These are phyloP conservation scores for Acanthosepion pharaonis DNA, from an alignment of 2,888 invertebrate species.

Conservation along the genomic window DNA sequence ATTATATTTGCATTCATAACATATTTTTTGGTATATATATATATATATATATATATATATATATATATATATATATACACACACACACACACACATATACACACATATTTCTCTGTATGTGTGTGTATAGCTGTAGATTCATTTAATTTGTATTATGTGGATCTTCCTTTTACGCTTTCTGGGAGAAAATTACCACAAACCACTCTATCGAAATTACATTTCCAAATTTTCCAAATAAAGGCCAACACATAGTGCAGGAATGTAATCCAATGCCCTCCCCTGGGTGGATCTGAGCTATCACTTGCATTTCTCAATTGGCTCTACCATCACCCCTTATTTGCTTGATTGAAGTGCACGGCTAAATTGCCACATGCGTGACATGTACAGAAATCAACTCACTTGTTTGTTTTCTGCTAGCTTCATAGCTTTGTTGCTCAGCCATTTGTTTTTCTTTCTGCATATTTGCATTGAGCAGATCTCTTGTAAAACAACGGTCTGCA, in stretches of 20 bases:
- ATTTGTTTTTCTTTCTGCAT: neutral
- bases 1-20: too few species aligned
- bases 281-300: neutral
- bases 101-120: neutral
- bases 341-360: neutral
- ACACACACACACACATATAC: neutral
- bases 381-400: neutral
- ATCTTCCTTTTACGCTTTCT: neutral
- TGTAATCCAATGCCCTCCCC: neutral
- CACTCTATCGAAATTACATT: constrained; percentile 8
- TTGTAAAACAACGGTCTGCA: neutral
- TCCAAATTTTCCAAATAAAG: neutral
- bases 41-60: neutral
- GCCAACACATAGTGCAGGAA: neutral
- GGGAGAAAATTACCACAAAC: neutral
- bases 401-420: neutral
- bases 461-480: neutral
- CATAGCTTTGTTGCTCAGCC: neutral
- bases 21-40: neutral
- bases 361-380: constrained; percentile 8
- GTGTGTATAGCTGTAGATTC: neutral
- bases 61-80: neutral
- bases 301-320: neutral
- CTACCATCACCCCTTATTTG: neutral
- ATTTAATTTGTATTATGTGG: neutral